phyloP scores from a whole-genome alignment of 2,113 vertebrate genomes.

The Menura novaehollandiae region DNA sequence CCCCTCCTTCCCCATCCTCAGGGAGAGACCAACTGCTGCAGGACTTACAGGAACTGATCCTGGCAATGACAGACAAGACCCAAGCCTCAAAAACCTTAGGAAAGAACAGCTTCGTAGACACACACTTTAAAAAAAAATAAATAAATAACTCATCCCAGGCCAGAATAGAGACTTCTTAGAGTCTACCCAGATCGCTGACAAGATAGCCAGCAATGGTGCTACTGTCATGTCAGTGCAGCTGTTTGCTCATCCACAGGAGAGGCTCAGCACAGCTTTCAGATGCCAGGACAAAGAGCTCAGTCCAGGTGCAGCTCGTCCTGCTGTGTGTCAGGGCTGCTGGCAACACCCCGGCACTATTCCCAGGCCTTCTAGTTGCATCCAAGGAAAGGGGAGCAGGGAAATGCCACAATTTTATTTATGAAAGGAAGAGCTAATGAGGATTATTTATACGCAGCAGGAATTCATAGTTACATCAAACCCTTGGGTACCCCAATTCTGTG shows the following conservation, averaged over 20 bases:
- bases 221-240: not conserved
- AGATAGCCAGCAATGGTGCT: not conserved
- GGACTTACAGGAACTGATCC: not conserved
- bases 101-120: not conserved
- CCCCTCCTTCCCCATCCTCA: not conserved
- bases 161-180: not conserved
- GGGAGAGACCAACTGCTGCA: not conserved
- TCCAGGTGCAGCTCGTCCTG: not conserved
- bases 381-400: not conserved
- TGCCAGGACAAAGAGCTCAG: not conserved
- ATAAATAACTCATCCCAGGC: not conserved
- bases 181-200: not conserved
- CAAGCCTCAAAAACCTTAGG: not conserved
- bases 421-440: not conserved
- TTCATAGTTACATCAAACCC: not conserved
- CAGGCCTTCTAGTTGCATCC: not conserved
- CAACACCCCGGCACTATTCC: not conserved
- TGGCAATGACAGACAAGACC: constrained; percentile 9
- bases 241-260: not conserved
- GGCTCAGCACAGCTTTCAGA: not conserved
- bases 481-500: not conserved
- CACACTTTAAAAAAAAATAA: not conserved
- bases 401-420: fast-evolving
- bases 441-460: not conserved
- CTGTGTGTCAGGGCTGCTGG: not conserved